phyloP scores from a whole-genome alignment of 2,888 invertebrate species.

The Candidula unifasciata region DNA sequence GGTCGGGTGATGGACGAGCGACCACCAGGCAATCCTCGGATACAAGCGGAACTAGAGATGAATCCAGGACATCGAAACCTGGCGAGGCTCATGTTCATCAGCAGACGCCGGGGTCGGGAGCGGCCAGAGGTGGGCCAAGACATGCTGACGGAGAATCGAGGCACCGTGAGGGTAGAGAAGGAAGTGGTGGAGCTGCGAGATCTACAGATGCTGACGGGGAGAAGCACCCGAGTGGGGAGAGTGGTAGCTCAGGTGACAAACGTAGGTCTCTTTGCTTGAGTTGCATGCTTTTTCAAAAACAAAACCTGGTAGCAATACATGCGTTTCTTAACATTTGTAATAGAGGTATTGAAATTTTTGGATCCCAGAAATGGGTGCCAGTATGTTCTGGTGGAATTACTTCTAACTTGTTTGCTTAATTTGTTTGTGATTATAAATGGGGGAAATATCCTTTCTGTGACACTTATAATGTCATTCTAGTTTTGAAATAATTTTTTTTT shows the following conservation, averaged over 20 bases:
- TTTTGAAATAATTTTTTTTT: too few relatives aligned
- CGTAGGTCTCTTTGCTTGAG: conserved; percentile 52
- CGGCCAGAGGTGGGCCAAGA: not conserved
- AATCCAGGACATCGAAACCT: not conserved
- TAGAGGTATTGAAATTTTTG: too few relatives aligned
- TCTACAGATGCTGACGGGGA: not conserved
- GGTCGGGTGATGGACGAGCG: not conserved
- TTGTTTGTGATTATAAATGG: too few relatives aligned
- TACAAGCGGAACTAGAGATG: not conserved
- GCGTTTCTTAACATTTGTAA: not conserved
- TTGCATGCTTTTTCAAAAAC: conserved; percentile 2
- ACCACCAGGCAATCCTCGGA: conserved; percentile 13
- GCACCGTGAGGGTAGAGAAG: not conserved
- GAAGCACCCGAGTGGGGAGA: not conserved
- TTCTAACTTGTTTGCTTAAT: too few relatives aligned
- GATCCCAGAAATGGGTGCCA: too few relatives aligned
- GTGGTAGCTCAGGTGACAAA: conserved; percentile 50
- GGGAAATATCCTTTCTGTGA: too few relatives aligned
- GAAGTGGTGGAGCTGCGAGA: not conserved
- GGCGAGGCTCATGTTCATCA: not conserved
- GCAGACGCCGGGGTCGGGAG: not conserved
- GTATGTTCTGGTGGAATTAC: too few relatives aligned
- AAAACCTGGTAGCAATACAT: conserved; percentile 3
- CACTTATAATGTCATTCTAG: too few relatives aligned
- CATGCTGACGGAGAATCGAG: not conserved